Evolutionary conservation across 1,140 invertebrate genomes (phyloP), one percentile per base, ranked within the genome.

Genomic region (Drosophila quadrilineata): DNA sequence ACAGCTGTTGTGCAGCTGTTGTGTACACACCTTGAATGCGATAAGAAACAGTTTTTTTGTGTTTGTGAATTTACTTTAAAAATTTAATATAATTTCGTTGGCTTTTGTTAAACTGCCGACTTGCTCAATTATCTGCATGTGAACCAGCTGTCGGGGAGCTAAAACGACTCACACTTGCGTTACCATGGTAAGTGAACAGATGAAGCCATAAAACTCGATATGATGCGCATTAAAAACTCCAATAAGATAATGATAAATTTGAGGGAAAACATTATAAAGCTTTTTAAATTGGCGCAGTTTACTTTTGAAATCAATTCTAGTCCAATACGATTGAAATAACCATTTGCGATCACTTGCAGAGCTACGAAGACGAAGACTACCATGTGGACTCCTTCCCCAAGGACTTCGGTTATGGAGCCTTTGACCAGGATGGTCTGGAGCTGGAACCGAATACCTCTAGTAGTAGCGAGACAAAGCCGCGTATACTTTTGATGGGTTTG

Each of bases 401-500:
- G 90, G 95, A 97, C 87, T 98, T 97, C 91, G 96, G 95, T 35
- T 98, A 98, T 91, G 95, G 95, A 3, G 93, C 93, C 10, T 97
- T 97, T 84, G 96, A 96, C 87, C 92, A 92, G 28, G 95, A 96
- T 71, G 89, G 89, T 14, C 21, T 88, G 9, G 82, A 72, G 3
- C 28, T 77, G 8, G 67, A 79, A 3, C 65, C 74, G 3, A 85
- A 84, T 38, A 60, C 71, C 3, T 62, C 69, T 2, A 71, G 67
- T 41, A 79, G 53, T 48, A 79, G 75, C 3, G 88, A 89, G 90
- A 92, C 85, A 1, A 98, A 97, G 88, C 98, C 98, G 19, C 93
- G 97, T 75, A 98, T 99, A 77, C 90, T 99, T 19, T 91, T 99
- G 22, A 99, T 99, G 98, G 98, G 98, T 8, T 92, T 99, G 19